Evolutionary conservation across 92 coral and sea anemone species (phyloP), one percentile per base, ranked within the genome.

Genomic region (Zoanthus sociatus): DNA sequence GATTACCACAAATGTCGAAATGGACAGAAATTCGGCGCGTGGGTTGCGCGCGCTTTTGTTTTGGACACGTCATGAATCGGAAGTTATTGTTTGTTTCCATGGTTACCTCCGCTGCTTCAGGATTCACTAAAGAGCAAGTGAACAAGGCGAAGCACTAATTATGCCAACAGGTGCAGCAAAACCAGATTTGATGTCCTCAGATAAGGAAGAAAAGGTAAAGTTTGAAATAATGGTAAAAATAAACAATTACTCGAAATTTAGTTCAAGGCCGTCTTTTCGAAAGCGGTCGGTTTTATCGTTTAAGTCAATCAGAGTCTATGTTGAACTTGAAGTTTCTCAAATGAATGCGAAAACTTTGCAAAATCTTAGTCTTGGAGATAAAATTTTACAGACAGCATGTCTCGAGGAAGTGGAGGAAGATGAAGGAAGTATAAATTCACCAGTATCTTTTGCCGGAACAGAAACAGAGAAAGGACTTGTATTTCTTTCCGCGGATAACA

Each of bases 131-230:
- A 73, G 78, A 86, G 84, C 73, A 86, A 82, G 81, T 47, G 79
- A 76, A 47, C 82, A 68, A 76, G 78, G 81, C 46, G 54, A 55
- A 60, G 75, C 45, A n/a, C 7, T 76, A 45, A 75, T 82, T 46
- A 88, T 88, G 93, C 71, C 91, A 47, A 60, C 93, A 84, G 93
- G 83, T 91, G 93, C 74, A 83, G 44, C 77, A 10, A 70, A 60
- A 83, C 8, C 89, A n/a, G 71, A 70, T 61, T 91, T 86, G 30
- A 73, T 74, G 87, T 83, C 84, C 48, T 78, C 91, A 67, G 78
- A 67, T 83, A 86, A 84, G 78, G 89, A 55, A 67, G 81, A 37
- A 75, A 71, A 77, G 93, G 89, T 64, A 91, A 76, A 12, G 87
- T 76, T 77, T 87, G 46, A 88, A 69, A 61, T 15, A 91, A 70